A percentile compares a stretch with the other conserved stretches of the same genome.
Conservation (phyloP, 2,113 vertebrate genomes). For the Sus scrofa region T2T-Sscrofa CM000830.6:39021501-39022000, state of each 20-base stretch:
- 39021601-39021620: neutral
- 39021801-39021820: neutral
- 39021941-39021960: neutral
- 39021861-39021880: neutral
- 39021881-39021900: conserved; percentile 17
- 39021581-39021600: neutral
- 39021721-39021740: neutral
- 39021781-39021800: neutral
- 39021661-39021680: neutral
- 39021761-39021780: neutral
- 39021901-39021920: neutral
- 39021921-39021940: neutral
- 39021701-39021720: neutral
- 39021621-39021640: neutral
- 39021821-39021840: neutral
- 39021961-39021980: neutral
- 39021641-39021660: neutral
- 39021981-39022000: neutral
- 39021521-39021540: conserved; percentile 44
- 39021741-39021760: neutral
- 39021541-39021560: neutral
- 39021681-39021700: neutral
- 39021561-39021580: neutral
- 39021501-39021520: neutral
- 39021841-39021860: neutral